Evolutionary conservation across 2,797 vertebrate genomes (phyloP).

Genomic region (Notoglanidium macrostoma): DNA sequence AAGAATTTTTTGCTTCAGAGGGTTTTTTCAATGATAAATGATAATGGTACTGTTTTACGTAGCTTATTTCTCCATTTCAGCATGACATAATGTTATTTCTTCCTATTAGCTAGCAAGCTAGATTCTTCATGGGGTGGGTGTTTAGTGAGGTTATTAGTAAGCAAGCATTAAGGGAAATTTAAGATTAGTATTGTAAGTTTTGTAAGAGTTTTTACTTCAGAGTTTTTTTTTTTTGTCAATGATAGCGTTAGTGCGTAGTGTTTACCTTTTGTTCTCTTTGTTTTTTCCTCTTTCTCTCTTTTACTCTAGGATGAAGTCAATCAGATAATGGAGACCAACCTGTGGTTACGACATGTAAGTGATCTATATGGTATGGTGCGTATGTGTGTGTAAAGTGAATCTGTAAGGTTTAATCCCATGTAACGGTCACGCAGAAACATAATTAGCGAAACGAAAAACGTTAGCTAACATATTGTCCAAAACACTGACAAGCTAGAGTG

Average conservation of each 20-base stretch:
- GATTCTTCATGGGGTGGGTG: not conserved
- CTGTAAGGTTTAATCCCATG: not conserved
- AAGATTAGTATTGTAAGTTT: not conserved
- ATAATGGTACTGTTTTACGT: not conserved
- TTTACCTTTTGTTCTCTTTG: not conserved
- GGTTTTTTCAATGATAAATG: too few species aligned
- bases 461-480: not conserved
- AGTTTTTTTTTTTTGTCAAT: not conserved
- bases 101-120: not conserved
- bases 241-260: not conserved
- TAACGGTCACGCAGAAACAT: not conserved
- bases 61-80: not conserved
- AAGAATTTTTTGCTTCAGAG: not conserved
- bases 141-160: not conserved
- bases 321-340: slow-evolving; percentile 98
- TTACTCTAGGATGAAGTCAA: slow-evolving; percentile 92
- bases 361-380: not conserved
- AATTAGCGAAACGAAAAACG: not conserved
- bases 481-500: not conserved
- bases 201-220: not conserved
- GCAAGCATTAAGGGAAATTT: not conserved
- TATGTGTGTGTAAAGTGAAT: not conserved
- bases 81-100: not conserved
- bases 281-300: not conserved
- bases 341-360: slow-evolving; percentile 96